These are phyloP conservation scores for Vulpes vulpes DNA, from an alignment of 2,113 vertebrate species.

Conservation along the genomic window DNA sequence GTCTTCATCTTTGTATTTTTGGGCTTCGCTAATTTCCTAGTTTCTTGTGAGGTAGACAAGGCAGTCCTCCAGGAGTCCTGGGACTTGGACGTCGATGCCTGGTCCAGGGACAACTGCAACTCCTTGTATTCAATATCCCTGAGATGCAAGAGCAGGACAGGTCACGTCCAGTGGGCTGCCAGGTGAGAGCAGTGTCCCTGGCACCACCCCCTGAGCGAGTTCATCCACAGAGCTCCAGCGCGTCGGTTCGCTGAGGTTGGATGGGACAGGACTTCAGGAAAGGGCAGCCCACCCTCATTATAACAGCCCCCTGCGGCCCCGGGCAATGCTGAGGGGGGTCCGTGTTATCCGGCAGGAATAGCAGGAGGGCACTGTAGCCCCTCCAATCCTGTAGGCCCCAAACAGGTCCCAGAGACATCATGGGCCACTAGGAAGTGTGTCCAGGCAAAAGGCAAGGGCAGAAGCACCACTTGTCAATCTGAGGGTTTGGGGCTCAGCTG, in stretches of 20 bases:
- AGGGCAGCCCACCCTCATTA: neutral
- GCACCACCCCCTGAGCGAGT: accelerated
- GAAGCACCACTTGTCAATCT: accelerated
- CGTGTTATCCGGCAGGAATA: neutral
- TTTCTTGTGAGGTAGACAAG: constrained; percentile 91
- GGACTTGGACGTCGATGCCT: constrained; percentile 89
- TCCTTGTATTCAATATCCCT: constrained; percentile 96
- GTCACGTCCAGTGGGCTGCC: accelerated
- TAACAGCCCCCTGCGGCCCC: neutral
- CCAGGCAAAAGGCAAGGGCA: neutral
- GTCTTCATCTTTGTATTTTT: constrained; percentile 91
- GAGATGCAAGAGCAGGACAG: constrained; percentile 48
- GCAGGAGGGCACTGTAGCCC: neutral
- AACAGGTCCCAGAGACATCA: accelerated
- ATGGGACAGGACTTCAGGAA: neutral
- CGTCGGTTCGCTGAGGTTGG: neutral
- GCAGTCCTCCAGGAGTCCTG: constrained; percentile 90
- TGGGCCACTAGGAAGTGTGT: too few species aligned
- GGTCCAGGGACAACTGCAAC: constrained; percentile 95
- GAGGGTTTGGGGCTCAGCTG: too few species aligned
- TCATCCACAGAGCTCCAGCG: accelerated
- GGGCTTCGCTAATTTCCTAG: constrained; percentile 91
- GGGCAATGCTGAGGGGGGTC: neutral
- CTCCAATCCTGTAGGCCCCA: neutral
- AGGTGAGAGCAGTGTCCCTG: accelerated